phyloP scores from a whole-genome alignment of 2,113 vertebrate genomes.

The Trinectes maculatus region DNA sequence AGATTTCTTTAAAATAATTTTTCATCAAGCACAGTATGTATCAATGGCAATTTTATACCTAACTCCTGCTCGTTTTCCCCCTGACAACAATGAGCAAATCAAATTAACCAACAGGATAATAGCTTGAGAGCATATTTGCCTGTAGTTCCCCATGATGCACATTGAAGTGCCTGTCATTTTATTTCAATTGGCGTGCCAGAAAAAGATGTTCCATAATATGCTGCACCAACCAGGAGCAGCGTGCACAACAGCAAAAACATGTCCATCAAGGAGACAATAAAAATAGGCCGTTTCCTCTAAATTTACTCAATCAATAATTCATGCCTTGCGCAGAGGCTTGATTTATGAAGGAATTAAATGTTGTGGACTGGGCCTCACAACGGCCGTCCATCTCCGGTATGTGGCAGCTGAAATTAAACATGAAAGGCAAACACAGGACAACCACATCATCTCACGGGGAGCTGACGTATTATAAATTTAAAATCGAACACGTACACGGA shows the following conservation, averaged over 20 bases:
- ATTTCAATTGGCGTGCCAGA: conserved; percentile 38
- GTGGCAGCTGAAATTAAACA: conserved; percentile 66
- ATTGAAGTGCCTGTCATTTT: conserved; percentile 52
- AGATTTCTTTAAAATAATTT: not conserved
- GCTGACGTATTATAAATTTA: conserved; percentile 28
- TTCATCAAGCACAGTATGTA: not conserved
- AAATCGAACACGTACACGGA: not conserved
- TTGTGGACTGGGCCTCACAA: conserved; percentile 62
- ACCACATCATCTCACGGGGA: conserved; percentile 34
- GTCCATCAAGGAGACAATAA: conserved; percentile 70
- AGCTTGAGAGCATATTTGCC: conserved; percentile 2
- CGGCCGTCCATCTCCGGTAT: conserved; percentile 60
- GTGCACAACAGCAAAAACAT: conserved; percentile 55
- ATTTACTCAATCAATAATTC: conserved; percentile 78
- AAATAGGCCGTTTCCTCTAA: conserved; percentile 72
- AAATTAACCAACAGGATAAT: conserved; percentile 32
- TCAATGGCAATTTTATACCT: not conserved
- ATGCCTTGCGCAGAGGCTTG: conserved; percentile 61
- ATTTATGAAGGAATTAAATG: conserved; percentile 78
- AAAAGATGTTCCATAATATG: conserved; percentile 24
- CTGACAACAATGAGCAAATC: conserved; percentile 37
- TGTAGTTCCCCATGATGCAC: not conserved
- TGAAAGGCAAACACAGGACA: conserved; percentile 68
- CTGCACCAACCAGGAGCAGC: conserved; percentile 21
- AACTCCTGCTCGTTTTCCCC: not conserved